Conservation (phyloP, 1,140 invertebrate genomes). For the Nautilus pompilius region DNA sequence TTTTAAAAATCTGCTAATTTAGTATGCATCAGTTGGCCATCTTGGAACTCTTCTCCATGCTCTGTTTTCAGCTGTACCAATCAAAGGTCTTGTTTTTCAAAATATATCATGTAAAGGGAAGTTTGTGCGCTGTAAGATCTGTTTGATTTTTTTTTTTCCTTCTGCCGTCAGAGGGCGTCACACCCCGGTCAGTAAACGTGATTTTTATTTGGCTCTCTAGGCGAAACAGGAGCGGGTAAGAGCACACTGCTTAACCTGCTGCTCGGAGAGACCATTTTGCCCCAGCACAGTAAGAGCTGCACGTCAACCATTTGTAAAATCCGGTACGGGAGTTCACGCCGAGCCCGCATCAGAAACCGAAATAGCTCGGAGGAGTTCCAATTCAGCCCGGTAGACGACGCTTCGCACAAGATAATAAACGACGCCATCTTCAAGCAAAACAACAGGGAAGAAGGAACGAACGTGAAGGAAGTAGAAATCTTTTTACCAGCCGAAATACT, state of each 20-base stretch:
- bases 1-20: no score
- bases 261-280: conserved; percentile 35
- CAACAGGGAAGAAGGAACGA: conserved; percentile 16
- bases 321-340: conserved; percentile 14
- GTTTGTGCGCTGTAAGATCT: no score
- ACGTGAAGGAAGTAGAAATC: conserved; percentile 29
- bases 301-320: conserved; percentile 41
- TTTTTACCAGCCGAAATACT: conserved; percentile 28
- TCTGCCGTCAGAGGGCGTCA: not conserved
- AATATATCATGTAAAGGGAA: no score
- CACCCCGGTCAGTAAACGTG: no score
- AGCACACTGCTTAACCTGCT: conserved; percentile 41
- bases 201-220: conserved; percentile 18
- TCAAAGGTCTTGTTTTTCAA: no score
- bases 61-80: no score
- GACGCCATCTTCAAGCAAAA: not conserved
- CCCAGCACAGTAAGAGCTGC: conserved; percentile 31
- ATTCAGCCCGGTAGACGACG: not conserved
- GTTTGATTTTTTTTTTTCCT: not conserved
- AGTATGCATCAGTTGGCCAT: no score
- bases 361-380: conserved; percentile 2
- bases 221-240: conserved; percentile 47
- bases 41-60: no score
- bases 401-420: not conserved
- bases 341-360: conserved; percentile 15